Evolutionary conservation across 2,113 vertebrate genomes (phyloP), one percentile per base, ranked within the genome.

Genomic region (Perccottus glenii): DNA sequence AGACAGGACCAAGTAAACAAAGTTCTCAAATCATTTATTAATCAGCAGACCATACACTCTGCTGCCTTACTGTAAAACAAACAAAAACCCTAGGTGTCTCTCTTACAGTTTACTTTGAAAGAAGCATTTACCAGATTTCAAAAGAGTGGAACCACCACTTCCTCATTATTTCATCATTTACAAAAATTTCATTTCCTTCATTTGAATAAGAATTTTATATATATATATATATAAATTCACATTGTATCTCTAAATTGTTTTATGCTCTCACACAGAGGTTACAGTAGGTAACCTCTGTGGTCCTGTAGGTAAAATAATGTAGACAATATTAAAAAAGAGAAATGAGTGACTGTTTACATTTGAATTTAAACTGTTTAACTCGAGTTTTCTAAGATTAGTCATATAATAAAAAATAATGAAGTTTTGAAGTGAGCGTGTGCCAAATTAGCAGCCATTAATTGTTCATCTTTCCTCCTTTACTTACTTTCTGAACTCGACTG

Each of bases 401-500:
- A 10, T 14, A 35, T 57, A 2, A 4, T 14, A 4, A 35, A 47
- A 15, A 19, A 35, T 5, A n/a, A n/a, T 6, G n/a, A 9, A 43
- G 14, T 3, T 15, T 14, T 3, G 10, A 40, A 50, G 19, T 27
- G 19, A 27, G 19, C 3, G 19, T 27, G 19, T 27, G 19, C 19
- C 8, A 59, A 5, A 9, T 51, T 35, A 5, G n/a, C 33, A 46
- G 50, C 9, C 19, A 46, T 45, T 15, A 42, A 45, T 8, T 65
- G n/a, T 40, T 60, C 45, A 16, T 33, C 32, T 32, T 36, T n/a
- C 57, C 43, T 6, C 9, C 8, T 62, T 3, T 6, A 11, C 45
- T 64, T 87, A 89, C 89, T 87, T 65, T 42, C 51, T 79, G 84
- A n/a, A 35, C 73, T 4, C 58, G 77, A 51, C 67, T 89, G 73